These are phyloP conservation scores for Tetrax tetrax DNA, from an alignment of 2,113 vertebrate genomes.

Conservation along the genomic window DNA sequence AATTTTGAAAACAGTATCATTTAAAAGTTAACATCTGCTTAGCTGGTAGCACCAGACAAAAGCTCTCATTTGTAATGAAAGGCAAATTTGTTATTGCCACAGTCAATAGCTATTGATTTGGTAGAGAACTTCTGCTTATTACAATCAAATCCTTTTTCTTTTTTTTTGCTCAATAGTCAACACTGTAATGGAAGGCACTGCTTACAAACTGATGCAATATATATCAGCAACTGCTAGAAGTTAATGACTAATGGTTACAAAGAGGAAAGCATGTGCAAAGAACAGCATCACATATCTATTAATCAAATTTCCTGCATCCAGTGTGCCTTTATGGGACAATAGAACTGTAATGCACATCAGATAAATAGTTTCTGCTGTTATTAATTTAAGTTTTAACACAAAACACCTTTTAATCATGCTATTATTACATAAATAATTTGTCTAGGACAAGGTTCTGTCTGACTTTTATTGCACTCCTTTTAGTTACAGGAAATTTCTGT, in stretches of 20 bases:
- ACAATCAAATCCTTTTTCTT: constrained; percentile 37
- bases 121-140: constrained; percentile 30
- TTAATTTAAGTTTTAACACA: constrained; percentile 21
- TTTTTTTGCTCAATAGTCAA: constrained; percentile 51
- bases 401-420: constrained; percentile 37
- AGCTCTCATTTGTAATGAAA: neutral
- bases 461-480: neutral
- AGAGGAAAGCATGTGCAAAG: constrained; percentile 53
- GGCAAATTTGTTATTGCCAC: neutral
- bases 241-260: constrained; percentile 54
- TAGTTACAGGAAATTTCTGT: neutral
- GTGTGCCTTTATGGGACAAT: constrained; percentile 45
- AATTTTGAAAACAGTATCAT: neutral
- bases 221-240: constrained; percentile 32
- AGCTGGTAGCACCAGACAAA: constrained; percentile 1
- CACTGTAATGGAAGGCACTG: constrained; percentile 42
- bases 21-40: constrained; percentile 40
- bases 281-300: constrained; percentile 39
- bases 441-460: neutral
- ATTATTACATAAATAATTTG: neutral
- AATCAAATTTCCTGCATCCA: constrained; percentile 45
- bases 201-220: constrained; percentile 53
- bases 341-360: constrained; percentile 45
- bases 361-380: constrained; percentile 62
- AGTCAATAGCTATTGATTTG: constrained; percentile 38